Evolutionary conservation across 2,888 invertebrate species (phyloP), one percentile per base, ranked within the genome.

Genomic region (Dastarcus helophoroides): DNA sequence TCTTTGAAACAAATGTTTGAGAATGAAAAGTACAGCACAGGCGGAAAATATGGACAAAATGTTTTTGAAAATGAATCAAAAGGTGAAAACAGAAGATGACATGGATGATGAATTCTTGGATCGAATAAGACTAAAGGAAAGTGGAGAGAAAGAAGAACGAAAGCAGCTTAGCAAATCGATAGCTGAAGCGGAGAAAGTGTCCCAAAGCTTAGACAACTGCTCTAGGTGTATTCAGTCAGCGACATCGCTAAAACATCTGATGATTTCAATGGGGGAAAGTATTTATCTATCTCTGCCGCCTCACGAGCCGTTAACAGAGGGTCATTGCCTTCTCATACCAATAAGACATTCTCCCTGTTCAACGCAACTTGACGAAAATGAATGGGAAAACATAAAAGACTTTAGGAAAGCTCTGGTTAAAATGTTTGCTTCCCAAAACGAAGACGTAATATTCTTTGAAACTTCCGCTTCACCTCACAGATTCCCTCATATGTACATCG

Each of bases 401-500:
- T 84, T 83, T 51, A 73, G 88, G 28, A 82, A 75, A 60, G 73
- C 79, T 1, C 59, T 97, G 6, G 80, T 80, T 0, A 68, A 71
- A 35, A 78, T 93, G 73, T 95, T 83, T 60, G 63, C 64, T 17
- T 64, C 71, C 0, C 71, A 73, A 47, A 72, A 77, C 29, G 71
- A 80, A 54, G 89, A 89, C 64, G 77, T 84, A 4, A 71, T 97
- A 2, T 93, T 95, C 59, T 86, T 86, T 64, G 97, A 97, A 68
- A 81, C 79, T 5, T 86, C 85, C 3, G 75, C 75, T 47, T 71
- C 71, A 49, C 64, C 88, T 13, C 70, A 79, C 37, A 47, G 37
- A 31, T 48, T 74, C 44, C 84, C 86, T 0, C 97, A 98, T 56
- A 77, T 93, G 74, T 67, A 68, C 22, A 67, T 95, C 28, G 85